These are phyloP conservation scores for Nesospiza acunhae DNA, from an alignment of 2,113 vertebrate species.

Conservation along the genomic window DNA sequence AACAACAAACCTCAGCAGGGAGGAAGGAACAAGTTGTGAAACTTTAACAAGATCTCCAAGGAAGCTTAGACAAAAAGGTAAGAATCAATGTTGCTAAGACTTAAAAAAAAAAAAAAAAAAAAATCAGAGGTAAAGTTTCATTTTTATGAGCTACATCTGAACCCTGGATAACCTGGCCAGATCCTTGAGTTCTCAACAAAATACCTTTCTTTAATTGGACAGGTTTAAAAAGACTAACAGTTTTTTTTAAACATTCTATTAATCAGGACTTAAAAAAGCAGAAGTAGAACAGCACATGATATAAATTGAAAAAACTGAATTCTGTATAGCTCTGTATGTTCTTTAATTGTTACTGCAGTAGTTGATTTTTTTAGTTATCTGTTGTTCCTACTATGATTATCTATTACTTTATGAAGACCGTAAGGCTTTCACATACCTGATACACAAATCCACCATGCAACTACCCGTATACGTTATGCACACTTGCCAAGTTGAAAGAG, in stretches of 20 bases:
- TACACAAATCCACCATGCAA: not conserved
- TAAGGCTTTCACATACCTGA: not conserved
- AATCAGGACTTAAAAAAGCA: not conserved
- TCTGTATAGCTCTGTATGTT: not conserved
- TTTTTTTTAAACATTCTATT: not conserved
- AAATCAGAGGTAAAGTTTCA: not conserved
- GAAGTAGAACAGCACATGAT: not conserved
- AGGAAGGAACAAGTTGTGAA: not conserved
- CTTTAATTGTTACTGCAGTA: not conserved
- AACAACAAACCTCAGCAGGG: not conserved
- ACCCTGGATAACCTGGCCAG: not conserved
- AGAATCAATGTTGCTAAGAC: not conserved
- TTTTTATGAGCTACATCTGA: not conserved
- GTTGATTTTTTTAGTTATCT: not conserved
- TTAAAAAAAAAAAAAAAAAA: not conserved
- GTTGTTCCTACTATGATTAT: not conserved
- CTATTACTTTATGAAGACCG: not conserved
- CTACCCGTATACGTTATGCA: not conserved
- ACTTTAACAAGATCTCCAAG: slow-evolving; percentile 52
- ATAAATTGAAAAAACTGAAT: not conserved
- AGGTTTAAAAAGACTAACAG: not conserved
- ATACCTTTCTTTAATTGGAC: not conserved
- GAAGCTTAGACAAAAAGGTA: slow-evolving; percentile 41
- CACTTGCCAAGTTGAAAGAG: not conserved
- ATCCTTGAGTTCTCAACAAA: not conserved